Base-by-base conservation (phyloP, 1,140 invertebrate genomes). In the Nebria ingens region DNA sequence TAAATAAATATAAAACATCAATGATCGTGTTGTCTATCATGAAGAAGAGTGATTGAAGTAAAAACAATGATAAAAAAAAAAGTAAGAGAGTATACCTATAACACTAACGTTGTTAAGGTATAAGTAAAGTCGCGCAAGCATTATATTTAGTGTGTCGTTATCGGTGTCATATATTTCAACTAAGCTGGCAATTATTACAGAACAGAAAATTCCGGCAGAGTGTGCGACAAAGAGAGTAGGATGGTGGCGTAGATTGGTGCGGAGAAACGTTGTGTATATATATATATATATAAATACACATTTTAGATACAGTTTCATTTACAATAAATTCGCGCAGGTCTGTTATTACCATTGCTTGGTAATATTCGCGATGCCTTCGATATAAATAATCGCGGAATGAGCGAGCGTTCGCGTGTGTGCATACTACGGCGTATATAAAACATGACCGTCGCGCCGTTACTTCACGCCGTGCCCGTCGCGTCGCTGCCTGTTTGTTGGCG, bases 291-390 rank as follows among this genome's bases (percentile, higher is more conserved):
- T 45, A 45, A 45, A 45, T 45, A 45, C 40, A 45, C 40, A 45
- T 45, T 45, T 45, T 45, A 45, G 40, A 45, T 45, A 45, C 40
- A 45, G 40, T 45, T 45, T 45, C 40, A 45, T 45, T 45, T 45
- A 45, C 40, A 45, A 45, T 45, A 45, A 45, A 45, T 45, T 45
- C 40, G n/a, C 9, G 9, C 40, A 17, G 15, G 40, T 45, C 40
- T 45, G 40, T 45, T 45, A 45, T 45, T 45, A 45, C 40, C 40
- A 45, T 45, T 45, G 40, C 40, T 45, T 9, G 40, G 40, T 45
- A 45, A 45, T 45, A 45, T 45, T 45, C 40, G 15, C 40, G 40
- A 45, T 45, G 40, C 40, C 15, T 45, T 45, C 15, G 9, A 45
- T 45, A 45, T 45, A 45, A 45, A 45, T 45, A 45, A 45, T 45